phyloP scores from a whole-genome alignment of 1,140 invertebrate genomes.

The Drosophila mauritiana region DNA sequence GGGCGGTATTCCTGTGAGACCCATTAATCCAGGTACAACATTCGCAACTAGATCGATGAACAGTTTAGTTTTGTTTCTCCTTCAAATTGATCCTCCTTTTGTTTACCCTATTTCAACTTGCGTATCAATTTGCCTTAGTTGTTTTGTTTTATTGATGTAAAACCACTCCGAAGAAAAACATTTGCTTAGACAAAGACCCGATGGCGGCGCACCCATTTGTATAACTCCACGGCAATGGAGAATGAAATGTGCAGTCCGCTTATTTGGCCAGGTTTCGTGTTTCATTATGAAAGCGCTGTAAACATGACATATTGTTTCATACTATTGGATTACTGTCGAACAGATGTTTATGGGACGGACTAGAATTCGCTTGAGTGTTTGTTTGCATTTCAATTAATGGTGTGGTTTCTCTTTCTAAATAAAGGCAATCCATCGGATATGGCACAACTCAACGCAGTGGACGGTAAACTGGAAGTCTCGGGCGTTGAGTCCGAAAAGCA shows the following conservation, averaged over 20 bases:
- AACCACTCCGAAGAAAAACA: conserved; percentile 2
- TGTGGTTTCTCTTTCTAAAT: conserved; percentile 35
- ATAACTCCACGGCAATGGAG: conserved; percentile 7
- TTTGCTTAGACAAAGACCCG: conserved; percentile 11
- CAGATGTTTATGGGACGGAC: conserved; percentile 9
- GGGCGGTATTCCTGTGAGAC: too few relatives aligned
- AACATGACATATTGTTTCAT: conserved; percentile 18
- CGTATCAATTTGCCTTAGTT: too few relatives aligned
- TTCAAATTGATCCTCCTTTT: too few relatives aligned
- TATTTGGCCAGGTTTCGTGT: conserved; percentile 15
- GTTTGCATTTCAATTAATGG: conserved; percentile 20
- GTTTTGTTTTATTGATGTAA: background rate
- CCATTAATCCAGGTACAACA: background rate
- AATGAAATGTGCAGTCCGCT: background rate
- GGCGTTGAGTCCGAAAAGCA: conserved; percentile 23
- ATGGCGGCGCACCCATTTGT: conserved; percentile 18
- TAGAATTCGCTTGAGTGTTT: conserved; percentile 25
- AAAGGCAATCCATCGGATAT: conserved; percentile 59
- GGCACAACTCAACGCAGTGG: conserved; percentile 50
- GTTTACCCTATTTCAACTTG: too few relatives aligned
- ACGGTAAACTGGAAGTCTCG: conserved; percentile 26
- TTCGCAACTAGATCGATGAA: background rate
- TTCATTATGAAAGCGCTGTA: conserved; percentile 45
- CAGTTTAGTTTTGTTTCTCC: background rate
- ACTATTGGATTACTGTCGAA: conserved; percentile 21